These are phyloP conservation scores for Alectura lathami DNA, from an alignment of 2,113 vertebrate genomes.

Conservation along the genomic window DNA sequence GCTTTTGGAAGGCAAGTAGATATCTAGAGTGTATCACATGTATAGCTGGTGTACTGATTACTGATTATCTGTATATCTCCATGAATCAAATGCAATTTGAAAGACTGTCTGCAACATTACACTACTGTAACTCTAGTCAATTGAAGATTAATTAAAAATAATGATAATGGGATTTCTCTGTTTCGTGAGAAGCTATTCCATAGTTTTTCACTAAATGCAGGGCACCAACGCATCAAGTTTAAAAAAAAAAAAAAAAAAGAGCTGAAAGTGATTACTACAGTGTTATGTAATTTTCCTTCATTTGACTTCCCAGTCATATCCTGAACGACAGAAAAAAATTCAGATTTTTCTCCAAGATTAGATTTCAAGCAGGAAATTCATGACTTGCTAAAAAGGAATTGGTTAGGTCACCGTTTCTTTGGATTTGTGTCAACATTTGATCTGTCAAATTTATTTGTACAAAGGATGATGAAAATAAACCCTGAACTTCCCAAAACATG, in stretches of 20 bases:
- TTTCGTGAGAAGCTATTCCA: background rate
- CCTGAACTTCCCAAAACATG: background rate
- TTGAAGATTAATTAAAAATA: background rate
- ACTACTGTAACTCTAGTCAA: background rate
- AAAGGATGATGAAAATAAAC: slow-evolving; percentile 30
- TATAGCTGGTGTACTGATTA: background rate
- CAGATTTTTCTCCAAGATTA: background rate
- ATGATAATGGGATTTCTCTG: background rate
- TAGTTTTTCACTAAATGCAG: background rate
- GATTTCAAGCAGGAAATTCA: background rate
- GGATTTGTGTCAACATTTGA: slow-evolving; percentile 16
- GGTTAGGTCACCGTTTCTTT: background rate
- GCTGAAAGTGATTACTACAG: background rate
- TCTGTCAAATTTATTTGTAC: slow-evolving; percentile 19
- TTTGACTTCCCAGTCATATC: background rate
- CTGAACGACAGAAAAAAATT: background rate
- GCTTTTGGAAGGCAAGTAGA: background rate
- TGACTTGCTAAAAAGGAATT: background rate
- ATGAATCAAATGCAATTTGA: background rate
- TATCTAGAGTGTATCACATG: background rate
- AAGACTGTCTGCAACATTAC: background rate
- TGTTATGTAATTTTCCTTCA: background rate
- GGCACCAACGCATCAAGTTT: background rate
- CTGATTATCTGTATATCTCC: background rate
- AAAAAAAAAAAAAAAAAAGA: background rate